Evolutionary conservation across 2,797 vertebrate species (phyloP), one percentile per base, ranked within the genome.

Genomic region (Fundulus diaphanus): DNA sequence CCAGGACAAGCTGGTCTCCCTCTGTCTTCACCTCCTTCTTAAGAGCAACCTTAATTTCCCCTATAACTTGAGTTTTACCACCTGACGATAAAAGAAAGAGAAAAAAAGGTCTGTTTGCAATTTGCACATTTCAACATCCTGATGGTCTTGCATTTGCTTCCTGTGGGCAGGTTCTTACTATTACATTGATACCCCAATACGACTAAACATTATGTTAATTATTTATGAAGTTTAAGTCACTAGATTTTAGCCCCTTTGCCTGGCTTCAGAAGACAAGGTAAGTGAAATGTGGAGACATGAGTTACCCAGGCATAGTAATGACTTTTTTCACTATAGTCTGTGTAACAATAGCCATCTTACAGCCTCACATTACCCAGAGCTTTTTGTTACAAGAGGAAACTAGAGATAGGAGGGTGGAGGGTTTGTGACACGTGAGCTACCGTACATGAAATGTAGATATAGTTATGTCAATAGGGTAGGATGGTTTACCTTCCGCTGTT

Each of bases 11-110:
- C 74, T 99, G 96, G 87, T 99, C 98, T 52, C 98, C 98, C 80
- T 99, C 98, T 35, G 97, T 99, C 93, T 99, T 99, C 94, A 99
- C 97, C 92, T 99, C 98, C 78, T 98, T 99, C 90, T 99, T 99
- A 79, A 99, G 82, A 48, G 98, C 97, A 71, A 99, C 96, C 92
- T 99, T 99, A 81, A 99, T 99, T 95, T 99, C 98, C 76, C 98
- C 98, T 94, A 99, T 98, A 66, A 99, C 94, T 82, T 99, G 98
- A 73, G 97, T 98, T 95, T 98, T 99, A 88, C 96, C 97, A 85
- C 93, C 97, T 98, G 80, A 67, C n/a, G 81, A 73, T 24, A 9
- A 79, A 44, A 79, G 2, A 29, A 65, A 24, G 35, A 40, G 37
- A 51, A n/a, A n/a, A 13, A 61, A 4, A 40, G 1, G 46, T n/a